A percentile compares a stretch with the other conserved stretches of the same genome.
phyloP scores from a whole-genome alignment of 35 echinoderm and acorn worm genomes.

The Patiria miniata region DNA sequence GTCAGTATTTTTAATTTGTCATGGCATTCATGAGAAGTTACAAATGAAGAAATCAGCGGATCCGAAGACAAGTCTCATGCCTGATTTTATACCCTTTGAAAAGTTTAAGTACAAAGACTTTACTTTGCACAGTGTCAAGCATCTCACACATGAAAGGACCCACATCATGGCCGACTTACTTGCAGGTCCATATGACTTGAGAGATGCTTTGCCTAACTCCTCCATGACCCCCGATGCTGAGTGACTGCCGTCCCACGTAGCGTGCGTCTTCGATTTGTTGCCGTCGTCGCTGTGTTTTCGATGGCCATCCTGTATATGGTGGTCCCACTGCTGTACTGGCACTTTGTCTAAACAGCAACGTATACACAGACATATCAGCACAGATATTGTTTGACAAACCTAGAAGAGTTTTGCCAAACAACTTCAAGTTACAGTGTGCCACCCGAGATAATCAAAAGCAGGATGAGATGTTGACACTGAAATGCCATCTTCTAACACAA shows the following conservation, averaged over 20 bases:
- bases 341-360: conserved; percentile 32
- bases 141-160: no score
- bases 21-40: no score
- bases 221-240: conserved; percentile 41
- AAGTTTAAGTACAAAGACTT: no score
- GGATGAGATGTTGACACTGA: neutral
- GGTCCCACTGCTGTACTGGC: conserved; percentile 78
- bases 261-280: conserved; percentile 16
- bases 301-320: conserved; percentile 61
- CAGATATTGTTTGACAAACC: no score
- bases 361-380: neutral
- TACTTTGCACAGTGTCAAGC: no score
- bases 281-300: conserved; percentile 19
- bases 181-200: conserved; percentile 67
- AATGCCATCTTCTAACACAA: no score
- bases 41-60: no score
- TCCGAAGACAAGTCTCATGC: no score
- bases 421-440: no score
- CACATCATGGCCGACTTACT: conserved; percentile 53
- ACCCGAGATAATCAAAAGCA: neutral
- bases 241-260: conserved; percentile 73
- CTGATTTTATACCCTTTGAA: no score
- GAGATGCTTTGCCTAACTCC: conserved; percentile 65
- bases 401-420: no score
- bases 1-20: no score